Evolutionary conservation across 1,140 invertebrate genomes (phyloP).

Genomic region (Lordiphosa mommai): DNA sequence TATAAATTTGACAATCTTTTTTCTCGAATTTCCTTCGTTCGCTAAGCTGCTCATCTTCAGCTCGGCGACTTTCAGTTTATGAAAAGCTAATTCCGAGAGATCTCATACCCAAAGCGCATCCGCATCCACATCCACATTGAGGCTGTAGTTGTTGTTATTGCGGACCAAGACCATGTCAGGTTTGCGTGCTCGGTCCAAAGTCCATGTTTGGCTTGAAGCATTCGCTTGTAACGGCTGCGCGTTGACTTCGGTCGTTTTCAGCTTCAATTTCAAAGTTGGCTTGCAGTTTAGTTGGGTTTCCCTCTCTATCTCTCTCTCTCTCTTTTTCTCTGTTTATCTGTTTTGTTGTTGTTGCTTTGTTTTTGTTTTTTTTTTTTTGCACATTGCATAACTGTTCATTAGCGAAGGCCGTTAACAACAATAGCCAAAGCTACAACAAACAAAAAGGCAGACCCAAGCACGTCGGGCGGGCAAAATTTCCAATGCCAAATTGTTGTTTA

Average conservation of each 20-base stretch:
- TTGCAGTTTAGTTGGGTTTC: slow-evolving; percentile 12
- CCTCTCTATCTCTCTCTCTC: slow-evolving; percentile 9
- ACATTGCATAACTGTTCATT: slow-evolving; percentile 76
- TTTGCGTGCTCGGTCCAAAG: slow-evolving; percentile 48
- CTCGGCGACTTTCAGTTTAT: background rate
- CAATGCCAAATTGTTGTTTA: too few species aligned
- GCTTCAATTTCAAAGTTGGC: background rate
- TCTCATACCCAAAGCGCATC: slow-evolving; percentile 8
- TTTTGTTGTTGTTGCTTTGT: slow-evolving; percentile 23
- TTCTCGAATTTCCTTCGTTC: slow-evolving; percentile 2
- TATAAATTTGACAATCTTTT: too few species aligned
- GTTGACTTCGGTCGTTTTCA: too few species aligned
- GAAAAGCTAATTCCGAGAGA: slow-evolving; percentile 8
- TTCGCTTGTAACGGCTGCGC: slow-evolving; percentile 34
- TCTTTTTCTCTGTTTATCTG: slow-evolving; percentile 1
- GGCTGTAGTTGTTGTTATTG: slow-evolving; percentile 10
- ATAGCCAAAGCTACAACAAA: slow-evolving; percentile 26
- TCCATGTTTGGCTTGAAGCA: slow-evolving; percentile 37
- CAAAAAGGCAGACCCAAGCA: slow-evolving; percentile 28
- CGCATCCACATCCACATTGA: slow-evolving; percentile 21
- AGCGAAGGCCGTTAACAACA: slow-evolving; percentile 61
- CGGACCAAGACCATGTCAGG: slow-evolving; percentile 29
- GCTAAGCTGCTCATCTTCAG: background rate
- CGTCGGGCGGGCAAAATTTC: slow-evolving; percentile 20
- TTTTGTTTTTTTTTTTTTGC: slow-evolving; percentile 54